Conservation (phyloP, 1,140 invertebrate genomes). For the Drosophila athabasca region DNA sequence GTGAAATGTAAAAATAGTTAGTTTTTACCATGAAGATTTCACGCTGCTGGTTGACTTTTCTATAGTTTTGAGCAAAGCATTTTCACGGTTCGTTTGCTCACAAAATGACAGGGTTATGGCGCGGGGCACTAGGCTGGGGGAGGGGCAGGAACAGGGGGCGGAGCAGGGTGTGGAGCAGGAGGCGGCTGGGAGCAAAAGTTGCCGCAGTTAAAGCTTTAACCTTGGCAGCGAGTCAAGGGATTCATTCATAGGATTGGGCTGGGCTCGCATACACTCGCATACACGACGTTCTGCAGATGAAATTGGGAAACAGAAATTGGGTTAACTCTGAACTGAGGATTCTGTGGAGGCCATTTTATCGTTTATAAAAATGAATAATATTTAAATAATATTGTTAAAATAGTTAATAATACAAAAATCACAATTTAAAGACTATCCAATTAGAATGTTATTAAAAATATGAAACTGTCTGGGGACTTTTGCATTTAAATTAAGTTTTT, state of each 20-base stretch:
- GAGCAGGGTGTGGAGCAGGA: neutral
- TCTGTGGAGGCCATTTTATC: no score
- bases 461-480: no score
- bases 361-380: no score
- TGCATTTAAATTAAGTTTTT: no score
- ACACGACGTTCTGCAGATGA: no score
- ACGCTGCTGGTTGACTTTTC: slow-evolving; percentile 8
- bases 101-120: slow-evolving; percentile 21
- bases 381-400: no score
- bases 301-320: no score
- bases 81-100: slow-evolving; percentile 37
- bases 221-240: neutral
- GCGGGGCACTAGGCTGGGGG: neutral
- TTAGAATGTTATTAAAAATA: no score
- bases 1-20: slow-evolving; percentile 27
- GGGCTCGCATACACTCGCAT: neutral
- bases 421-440: no score
- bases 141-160: neutral
- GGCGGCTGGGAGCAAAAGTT: slow-evolving; percentile 2
- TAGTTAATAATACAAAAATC: no score
- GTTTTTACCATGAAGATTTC: slow-evolving; percentile 17
- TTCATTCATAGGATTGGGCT: neutral
- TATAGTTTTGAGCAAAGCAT: slow-evolving; percentile 17
- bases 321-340: no score
- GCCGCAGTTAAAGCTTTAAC: neutral